These are phyloP conservation scores for Crenuchus spilurus DNA, from an alignment of 2,797 vertebrate species.

Conservation along the genomic window DNA sequence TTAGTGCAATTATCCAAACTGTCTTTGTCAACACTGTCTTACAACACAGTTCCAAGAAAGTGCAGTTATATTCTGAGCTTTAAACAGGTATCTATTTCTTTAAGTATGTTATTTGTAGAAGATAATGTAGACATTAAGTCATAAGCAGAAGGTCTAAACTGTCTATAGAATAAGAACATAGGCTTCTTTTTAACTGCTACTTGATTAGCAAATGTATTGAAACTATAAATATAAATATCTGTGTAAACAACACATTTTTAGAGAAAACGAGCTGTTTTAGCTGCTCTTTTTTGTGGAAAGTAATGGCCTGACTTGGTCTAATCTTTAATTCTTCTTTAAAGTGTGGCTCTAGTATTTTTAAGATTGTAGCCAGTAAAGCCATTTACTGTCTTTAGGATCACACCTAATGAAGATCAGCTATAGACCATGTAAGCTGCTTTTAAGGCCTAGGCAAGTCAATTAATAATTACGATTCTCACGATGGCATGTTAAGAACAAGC, in stretches of 20 bases:
- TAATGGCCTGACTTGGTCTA: too few species aligned
- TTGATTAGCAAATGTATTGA: not conserved
- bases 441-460: not conserved
- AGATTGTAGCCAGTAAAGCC: not conserved
- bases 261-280: too few species aligned
- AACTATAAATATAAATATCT: not conserved
- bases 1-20: not conserved
- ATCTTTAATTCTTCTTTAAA: too few species aligned
- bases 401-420: not conserved
- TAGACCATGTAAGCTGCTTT: not conserved
- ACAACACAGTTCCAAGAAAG: not conserved
- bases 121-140: not conserved
- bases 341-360: not conserved
- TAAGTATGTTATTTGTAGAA: not conserved
- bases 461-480: not conserved
- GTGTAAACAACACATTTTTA: too few species aligned
- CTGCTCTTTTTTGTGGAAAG: not conserved
- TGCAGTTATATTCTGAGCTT: not conserved
- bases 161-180: not conserved
- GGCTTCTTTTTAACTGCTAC: not conserved
- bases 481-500: not conserved
- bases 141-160: not conserved
- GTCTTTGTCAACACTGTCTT: not conserved
- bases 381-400: slow-evolving; percentile 9
- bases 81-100: not conserved